Evolutionary conservation across 2,888 invertebrate species (phyloP), one percentile per base, ranked within the genome.

Genomic region (Nymphalis polychloros): DNA sequence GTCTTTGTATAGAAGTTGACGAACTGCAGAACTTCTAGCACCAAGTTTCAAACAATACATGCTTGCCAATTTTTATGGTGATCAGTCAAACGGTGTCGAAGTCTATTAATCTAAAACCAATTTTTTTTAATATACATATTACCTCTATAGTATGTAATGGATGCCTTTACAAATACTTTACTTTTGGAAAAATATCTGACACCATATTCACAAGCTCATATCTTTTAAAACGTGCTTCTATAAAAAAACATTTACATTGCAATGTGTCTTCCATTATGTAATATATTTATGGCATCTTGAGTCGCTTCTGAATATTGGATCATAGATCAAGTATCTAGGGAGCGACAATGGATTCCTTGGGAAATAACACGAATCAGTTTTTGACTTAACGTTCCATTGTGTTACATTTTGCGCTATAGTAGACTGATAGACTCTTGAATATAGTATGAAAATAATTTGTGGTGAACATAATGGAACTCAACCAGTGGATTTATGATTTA

Each of bases 301-400:
- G 68, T 64, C 63, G 57, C 67, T 67, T 59, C 41, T 65, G 52
- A 35, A 63, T 68, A 67, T 70, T 67, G 64, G 64, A 61, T 62
- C 53, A 46, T 71, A 68, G 48, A 68, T 70, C 64, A 70, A 46
- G 50, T 13, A 46, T 23, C 49, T 35, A n/a, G 57, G 50, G 50
- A 47, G 47, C 48, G 65, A 59, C 61, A 66, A 68, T 63, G 65
- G 68, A 27, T 47, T 66, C 63, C 59, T 46, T 57, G 63, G 67
- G 70, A 59, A 70, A 64, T 68, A 63, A 60, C 46, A 41, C 41
- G 60, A 20, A 53, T 63, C 55, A 41, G 19, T 8, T 23, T 48
- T 63, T 61, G 63, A 68, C 64, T 60, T 64, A 63, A 59, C 63
- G 52, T 53, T 35, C 64, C 55, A 46, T 64, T 69, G 55, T 55